Percentiles rank a stretch among this genome's conserved stretches.
phyloP scores from a whole-genome alignment of 2,113 vertebrate genomes.

The Malurus cyaneus region DNA sequence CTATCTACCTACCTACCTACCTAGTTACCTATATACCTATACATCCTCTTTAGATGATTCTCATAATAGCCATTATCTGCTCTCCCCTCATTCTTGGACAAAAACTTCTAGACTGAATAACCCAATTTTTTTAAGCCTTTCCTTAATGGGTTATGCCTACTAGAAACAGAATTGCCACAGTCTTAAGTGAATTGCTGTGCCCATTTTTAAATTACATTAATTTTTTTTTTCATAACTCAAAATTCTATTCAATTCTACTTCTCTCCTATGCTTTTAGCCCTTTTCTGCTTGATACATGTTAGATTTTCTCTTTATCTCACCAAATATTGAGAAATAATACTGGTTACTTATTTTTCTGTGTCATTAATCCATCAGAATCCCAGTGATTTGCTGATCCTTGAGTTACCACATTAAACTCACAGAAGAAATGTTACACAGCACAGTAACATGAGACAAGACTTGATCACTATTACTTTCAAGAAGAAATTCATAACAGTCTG shows the following conservation, averaged over 20 bases:
- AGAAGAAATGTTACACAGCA: not conserved
- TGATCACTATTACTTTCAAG: not conserved
- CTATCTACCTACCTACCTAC: not conserved
- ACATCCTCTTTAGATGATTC: not conserved
- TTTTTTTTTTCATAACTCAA: not conserved
- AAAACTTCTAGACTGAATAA: not conserved
- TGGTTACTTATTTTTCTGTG: not conserved
- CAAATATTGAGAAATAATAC: not conserved
- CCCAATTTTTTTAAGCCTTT: not conserved
- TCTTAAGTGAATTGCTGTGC: not conserved
- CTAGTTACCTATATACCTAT: not conserved
- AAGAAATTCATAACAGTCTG: not conserved
- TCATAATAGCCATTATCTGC: not conserved
- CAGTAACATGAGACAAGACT: not conserved
- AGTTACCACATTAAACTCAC: not conserved
- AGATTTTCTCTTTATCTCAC: not conserved
- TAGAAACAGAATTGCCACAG: not conserved
- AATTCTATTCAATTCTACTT: not conserved
- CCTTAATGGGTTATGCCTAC: not conserved
- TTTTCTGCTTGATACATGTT: not conserved
- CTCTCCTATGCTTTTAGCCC: not conserved
- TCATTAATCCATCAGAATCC: not conserved
- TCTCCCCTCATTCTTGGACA: not conserved
- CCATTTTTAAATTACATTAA: accelerated
- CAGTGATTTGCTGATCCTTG: not conserved